A percentile compares a stretch with the other conserved stretches of the same genome.
Evolutionary conservation across 2,113 vertebrate species (phyloP).

Genomic region (Alaudala cheleensis): DNA sequence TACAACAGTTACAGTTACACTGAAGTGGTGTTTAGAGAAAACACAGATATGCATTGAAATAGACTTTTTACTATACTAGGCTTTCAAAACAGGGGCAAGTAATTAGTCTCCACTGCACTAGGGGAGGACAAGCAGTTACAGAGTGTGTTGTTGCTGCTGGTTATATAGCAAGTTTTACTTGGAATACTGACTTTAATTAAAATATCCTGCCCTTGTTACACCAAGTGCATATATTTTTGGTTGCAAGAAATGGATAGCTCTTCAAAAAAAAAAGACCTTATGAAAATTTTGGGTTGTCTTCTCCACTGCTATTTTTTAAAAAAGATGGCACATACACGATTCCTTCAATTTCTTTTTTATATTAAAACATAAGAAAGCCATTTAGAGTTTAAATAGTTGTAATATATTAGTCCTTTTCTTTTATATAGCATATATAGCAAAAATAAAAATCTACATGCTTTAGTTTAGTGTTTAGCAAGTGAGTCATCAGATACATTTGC

Average conservation of each 20-base stretch:
- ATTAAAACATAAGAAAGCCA: neutral
- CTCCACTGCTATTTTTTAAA: neutral
- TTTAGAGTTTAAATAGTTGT: neutral
- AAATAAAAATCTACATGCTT: neutral
- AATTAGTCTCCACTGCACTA: conserved; percentile 50
- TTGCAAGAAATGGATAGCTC: neutral
- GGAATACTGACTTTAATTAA: conserved; percentile 34
- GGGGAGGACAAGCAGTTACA: conserved; percentile 21
- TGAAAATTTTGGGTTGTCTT: neutral
- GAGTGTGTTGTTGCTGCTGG: conserved; percentile 20
- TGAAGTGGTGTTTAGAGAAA: conserved; percentile 56
- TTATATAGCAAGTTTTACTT: conserved; percentile 26
- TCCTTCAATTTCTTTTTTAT: neutral
- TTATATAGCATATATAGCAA: neutral
- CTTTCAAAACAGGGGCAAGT: conserved; percentile 41
- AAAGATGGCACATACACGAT: neutral
- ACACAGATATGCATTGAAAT: conserved; percentile 67
- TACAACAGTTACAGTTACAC: conserved; percentile 47
- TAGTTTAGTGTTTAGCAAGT: neutral
- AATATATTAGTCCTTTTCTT: neutral
- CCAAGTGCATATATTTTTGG: neutral
- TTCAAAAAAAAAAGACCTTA: neutral
- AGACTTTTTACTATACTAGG: conserved; percentile 47
- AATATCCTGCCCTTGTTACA: neutral
- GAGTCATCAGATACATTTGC: neutral